Evolutionary conservation across 2,888 invertebrate genomes (phyloP), one percentile per base, ranked within the genome.

Genomic region (Leptopterna dolabrata): DNA sequence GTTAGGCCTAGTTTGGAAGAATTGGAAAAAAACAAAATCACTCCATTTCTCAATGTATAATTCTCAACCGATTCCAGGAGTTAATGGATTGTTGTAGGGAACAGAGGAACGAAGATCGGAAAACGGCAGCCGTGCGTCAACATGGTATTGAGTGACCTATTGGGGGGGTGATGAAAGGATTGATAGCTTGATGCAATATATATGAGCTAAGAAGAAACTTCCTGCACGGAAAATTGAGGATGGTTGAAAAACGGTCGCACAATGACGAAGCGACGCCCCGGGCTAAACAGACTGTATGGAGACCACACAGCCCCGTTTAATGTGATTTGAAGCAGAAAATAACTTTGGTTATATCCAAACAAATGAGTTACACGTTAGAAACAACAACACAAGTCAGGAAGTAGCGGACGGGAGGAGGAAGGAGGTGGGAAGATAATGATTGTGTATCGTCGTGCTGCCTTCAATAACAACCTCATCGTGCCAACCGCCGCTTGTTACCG

Each of bases 391-490:
- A 51, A 45, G 81, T 47, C 81, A 29, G 51, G 30, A 81, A 47
- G 55, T 11, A 24, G n/a, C n/a, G 63, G 63, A 63, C 24, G 63
- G 47, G 63, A 63, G 24, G 63, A 24, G 19, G 13, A 24, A 3
- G 24, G 0, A 63, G 63, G 24, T 63, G 29, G 85, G 55, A 83
- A 73, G 73, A 71, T 85, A 85, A 85, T 85, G 71, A 76, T 76
- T 85, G 73, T 76, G 47, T 73, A 85, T 85, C 85, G 85, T 85
- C 85, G 76, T 43, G 73, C 41, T 55, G 85, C 71, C 85, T 85
- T 85, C 85, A 73, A 73, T 85, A 85, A 85, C 81, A 83, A 83
- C 70, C 83, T 83, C 71, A 71, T 83, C 83, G 83, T 83, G 81
- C 51, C 81, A 81, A 83, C 70, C 71, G 19, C 83, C 71, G 83